phyloP scores from a whole-genome alignment of 1,140 invertebrate species.

The Eueides isabella region DNA sequence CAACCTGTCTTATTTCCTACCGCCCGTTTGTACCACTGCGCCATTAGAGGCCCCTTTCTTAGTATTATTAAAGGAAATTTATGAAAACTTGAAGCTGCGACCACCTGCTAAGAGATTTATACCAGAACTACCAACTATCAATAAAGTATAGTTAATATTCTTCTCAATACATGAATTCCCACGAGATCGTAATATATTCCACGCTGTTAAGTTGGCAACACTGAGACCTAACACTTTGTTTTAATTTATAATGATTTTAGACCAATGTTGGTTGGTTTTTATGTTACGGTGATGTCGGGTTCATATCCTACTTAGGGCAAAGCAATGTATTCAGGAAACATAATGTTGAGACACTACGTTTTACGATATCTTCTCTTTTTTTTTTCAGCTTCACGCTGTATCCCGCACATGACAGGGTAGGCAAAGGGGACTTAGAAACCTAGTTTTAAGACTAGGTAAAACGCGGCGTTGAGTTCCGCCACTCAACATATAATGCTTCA shows the following conservation, averaged over 20 bases:
- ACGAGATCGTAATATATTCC: constrained; percentile 7
- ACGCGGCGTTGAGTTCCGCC: too few relatives aligned
- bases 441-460: too few relatives aligned
- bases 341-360: too few relatives aligned
- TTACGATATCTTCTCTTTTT: too few relatives aligned
- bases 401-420: too few relatives aligned
- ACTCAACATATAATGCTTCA: too few relatives aligned
- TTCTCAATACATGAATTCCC: background rate
- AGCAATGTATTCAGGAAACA: too few relatives aligned
- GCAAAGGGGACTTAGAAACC: too few relatives aligned
- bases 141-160: constrained; percentile 12
- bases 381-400: too few relatives aligned
- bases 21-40: too few relatives aligned
- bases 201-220: background rate
- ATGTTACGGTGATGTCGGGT: background rate
- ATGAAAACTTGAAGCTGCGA: background rate
- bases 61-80: background rate
- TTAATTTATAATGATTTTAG: background rate
- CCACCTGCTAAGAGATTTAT: constrained; percentile 13
- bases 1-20: too few relatives aligned
- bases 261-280: background rate
- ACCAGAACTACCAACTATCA: background rate
- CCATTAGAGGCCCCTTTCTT: background rate
- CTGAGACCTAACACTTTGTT: background rate
- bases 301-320: background rate